These are phyloP conservation scores for Brachionus sp. DNA, from an alignment of 1,140 invertebrate genomes.

Conservation along the genomic window DNA sequence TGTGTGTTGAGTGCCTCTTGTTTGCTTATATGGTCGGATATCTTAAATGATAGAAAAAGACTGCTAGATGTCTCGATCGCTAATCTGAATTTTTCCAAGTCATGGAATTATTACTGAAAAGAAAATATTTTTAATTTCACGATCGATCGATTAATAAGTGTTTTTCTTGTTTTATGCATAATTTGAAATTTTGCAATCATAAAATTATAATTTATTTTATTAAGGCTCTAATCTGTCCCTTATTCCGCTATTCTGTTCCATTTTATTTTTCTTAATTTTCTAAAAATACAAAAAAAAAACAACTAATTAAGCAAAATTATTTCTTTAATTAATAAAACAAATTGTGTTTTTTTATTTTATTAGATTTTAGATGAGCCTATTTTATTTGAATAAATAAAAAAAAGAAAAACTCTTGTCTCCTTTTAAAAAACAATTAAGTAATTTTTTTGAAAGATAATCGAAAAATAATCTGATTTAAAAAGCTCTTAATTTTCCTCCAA, in stretches of 20 bases:
- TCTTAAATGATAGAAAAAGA: neutral
- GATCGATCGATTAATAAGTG: constrained; percentile 8
- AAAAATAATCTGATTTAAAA: neutral
- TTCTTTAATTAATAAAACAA: neutral
- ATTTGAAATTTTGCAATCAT: constrained; percentile 21
- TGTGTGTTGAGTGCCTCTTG: too few relatives aligned
- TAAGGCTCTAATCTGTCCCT: neutral
- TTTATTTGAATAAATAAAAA: neutral
- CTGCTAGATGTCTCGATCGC: neutral
- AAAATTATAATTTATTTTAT: neutral
- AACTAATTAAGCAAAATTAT: neutral
- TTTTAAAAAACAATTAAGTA: too few relatives aligned
- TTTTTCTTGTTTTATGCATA: neutral
- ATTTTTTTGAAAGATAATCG: neutral
- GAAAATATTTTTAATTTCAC: neutral
- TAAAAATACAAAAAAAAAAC: neutral
- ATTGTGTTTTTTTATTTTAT: too few relatives aligned
- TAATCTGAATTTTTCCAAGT: neutral
- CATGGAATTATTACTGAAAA: neutral
- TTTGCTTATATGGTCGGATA: too few relatives aligned
- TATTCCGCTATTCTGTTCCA: neutral
- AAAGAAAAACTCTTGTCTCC: neutral
- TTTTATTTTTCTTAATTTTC: neutral
- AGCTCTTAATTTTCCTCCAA: neutral
- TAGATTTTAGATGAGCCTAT: neutral